Percentiles rank a stretch among this genome's conserved stretches.
phyloP scores from a whole-genome alignment of 2,888 invertebrate genomes.

The Augiades crinisus region DNA sequence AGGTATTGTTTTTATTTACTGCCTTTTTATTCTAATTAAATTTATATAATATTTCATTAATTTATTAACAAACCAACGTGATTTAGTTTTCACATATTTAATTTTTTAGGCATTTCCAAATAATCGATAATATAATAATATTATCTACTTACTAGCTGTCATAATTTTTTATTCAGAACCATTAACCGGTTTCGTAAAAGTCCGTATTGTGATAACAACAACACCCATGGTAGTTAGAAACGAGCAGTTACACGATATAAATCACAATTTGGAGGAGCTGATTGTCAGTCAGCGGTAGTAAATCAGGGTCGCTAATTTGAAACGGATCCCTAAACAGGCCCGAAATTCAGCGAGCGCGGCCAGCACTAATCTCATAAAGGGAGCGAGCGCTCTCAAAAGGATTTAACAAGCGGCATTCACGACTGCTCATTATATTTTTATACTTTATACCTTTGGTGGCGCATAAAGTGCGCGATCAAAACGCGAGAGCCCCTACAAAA shows the following conservation, averaged over 20 bases:
- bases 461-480: slow-evolving; percentile 79
- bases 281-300: slow-evolving; percentile 58
- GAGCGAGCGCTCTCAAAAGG: slow-evolving; percentile 69
- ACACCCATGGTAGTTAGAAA: not conserved
- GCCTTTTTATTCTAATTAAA: too few relatives aligned
- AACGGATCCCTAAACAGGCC: slow-evolving; percentile 60
- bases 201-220: too few relatives aligned
- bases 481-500: slow-evolving; percentile 80
- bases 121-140: too few relatives aligned
- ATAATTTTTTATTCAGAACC: too few relatives aligned
- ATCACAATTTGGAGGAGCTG: slow-evolving; percentile 53
- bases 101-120: too few relatives aligned
- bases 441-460: slow-evolving; percentile 73
- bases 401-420: slow-evolving; percentile 80
- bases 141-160: too few relatives aligned
- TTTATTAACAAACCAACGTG: too few relatives aligned
- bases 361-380: slow-evolving; percentile 72
- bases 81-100: too few relatives aligned
- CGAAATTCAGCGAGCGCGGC: slow-evolving; percentile 51
- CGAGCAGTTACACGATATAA: slow-evolving; percentile 36
- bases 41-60: too few relatives aligned
- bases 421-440: slow-evolving; percentile 79
- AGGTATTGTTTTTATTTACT: too few relatives aligned
- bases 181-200: too few relatives aligned
- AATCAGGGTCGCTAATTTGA: slow-evolving; percentile 74